Evolutionary conservation across 1,140 invertebrate genomes (phyloP).

Genomic region (Ladona fulva): DNA sequence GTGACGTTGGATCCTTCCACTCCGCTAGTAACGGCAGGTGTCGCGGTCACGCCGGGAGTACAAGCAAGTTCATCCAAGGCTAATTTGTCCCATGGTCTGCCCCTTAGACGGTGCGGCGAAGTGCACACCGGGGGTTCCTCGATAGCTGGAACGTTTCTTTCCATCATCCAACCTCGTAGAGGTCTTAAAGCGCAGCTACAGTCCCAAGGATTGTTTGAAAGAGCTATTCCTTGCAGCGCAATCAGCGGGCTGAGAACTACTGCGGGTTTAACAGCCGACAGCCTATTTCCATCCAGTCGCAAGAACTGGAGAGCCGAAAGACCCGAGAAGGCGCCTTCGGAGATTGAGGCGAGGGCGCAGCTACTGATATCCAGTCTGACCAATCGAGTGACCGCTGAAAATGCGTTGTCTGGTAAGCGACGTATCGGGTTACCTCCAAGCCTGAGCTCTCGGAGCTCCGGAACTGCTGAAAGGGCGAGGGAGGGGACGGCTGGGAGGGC

Average conservation of each 20-base stretch:
- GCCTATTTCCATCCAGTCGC: constrained; percentile 62
- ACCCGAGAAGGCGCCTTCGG: constrained; percentile 60
- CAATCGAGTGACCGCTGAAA: constrained; percentile 54
- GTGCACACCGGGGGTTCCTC: constrained; percentile 57
- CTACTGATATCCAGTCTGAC: constrained; percentile 61
- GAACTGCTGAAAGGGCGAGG: constrained; percentile 54
- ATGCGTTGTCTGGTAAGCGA: constrained; percentile 57
- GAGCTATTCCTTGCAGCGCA: constrained; percentile 60
- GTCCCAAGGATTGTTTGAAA: constrained; percentile 71
- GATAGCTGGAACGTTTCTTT: constrained; percentile 61
- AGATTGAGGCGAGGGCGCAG: constrained; percentile 55
- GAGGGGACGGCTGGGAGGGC: constrained; percentile 55
- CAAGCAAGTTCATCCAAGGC: constrained; percentile 73
- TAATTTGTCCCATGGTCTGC: constrained; percentile 60
- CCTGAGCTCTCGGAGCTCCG: constrained; percentile 63
- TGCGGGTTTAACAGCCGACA: constrained; percentile 49
- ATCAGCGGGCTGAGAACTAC: constrained; percentile 53
- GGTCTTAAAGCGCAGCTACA: constrained; percentile 67
- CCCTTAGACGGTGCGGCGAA: constrained; percentile 47
- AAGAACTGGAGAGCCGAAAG: constrained; percentile 63
- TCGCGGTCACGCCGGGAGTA: constrained; percentile 51
- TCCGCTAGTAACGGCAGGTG: constrained; percentile 42
- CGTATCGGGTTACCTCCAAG: constrained; percentile 63
- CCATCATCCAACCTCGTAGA: constrained; percentile 64
- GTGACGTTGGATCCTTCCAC: constrained; percentile 64